Evolutionary conservation across 2,797 vertebrate species (phyloP).

Genomic region (Ctenopoma multispine): DNA sequence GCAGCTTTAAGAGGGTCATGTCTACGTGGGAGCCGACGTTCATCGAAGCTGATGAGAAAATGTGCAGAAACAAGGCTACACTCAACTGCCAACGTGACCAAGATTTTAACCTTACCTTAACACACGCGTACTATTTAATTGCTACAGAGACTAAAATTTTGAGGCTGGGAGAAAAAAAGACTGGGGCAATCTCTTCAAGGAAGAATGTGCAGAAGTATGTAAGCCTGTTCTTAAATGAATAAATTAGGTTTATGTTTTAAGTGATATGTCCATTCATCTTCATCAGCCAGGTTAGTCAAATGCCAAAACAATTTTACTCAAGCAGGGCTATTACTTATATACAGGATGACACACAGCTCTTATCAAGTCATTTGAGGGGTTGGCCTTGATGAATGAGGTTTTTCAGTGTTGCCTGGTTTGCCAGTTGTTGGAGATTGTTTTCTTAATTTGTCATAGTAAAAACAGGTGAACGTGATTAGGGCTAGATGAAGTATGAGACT

Average conservation of each 20-base stretch:
- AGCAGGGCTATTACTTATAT: neutral
- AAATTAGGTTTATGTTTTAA: neutral
- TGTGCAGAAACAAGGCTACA: neutral
- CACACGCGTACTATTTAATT: neutral
- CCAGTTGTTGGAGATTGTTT: neutral
- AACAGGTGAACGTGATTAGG: neutral
- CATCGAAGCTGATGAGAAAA: constrained; percentile 21
- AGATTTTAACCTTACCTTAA: neutral
- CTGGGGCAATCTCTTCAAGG: too few relatives aligned
- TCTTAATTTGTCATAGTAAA: neutral
- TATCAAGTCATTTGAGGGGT: too few relatives aligned
- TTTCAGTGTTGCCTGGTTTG: too few relatives aligned
- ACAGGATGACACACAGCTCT: neutral
- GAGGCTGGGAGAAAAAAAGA: too few relatives aligned
- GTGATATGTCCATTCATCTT: neutral
- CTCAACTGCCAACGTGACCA: neutral
- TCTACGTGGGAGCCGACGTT: constrained; percentile 16
- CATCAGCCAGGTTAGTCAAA: neutral
- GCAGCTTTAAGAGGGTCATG: constrained; percentile 53
- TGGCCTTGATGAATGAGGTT: neutral
- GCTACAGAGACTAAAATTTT: too few relatives aligned
- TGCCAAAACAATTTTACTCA: neutral
- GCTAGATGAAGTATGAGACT: neutral
- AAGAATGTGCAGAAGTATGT: too few relatives aligned
- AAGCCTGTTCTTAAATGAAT: too few relatives aligned